Evolutionary conservation across 2,888 invertebrate genomes (phyloP).

Genomic region (Pterostichus niger): DNA sequence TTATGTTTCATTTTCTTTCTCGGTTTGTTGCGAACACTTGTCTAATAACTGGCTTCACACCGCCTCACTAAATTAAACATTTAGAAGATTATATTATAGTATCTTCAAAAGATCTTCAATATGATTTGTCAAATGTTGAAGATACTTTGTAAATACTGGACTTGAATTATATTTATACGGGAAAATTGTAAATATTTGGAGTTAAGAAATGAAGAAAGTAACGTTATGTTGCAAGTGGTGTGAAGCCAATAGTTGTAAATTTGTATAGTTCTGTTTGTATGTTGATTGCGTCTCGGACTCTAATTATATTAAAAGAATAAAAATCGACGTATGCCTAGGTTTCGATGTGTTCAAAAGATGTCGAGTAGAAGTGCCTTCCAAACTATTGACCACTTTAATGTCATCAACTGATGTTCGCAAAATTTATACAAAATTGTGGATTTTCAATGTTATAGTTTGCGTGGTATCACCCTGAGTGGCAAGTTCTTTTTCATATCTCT

Average conservation of each 20-base stretch:
- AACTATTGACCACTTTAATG: conserved; percentile 82
- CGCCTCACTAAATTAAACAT: conserved; percentile 32
- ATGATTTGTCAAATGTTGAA: too few relatives aligned
- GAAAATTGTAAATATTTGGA: conserved; percentile 50
- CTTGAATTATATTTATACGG: conserved; percentile 4
- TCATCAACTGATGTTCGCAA: conserved; percentile 76
- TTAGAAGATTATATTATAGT: conserved; percentile 43
- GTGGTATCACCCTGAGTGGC: conserved; percentile 86
- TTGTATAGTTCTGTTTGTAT: conserved; percentile 24
- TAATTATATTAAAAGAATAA: conserved; percentile 52
- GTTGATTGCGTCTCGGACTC: conserved; percentile 9
- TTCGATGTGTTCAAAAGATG: conserved; percentile 86
- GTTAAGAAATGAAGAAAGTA: conserved; percentile 4
- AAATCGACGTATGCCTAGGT: conserved; percentile 79
- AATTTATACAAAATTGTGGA: conserved; percentile 72
- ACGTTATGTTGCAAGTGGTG: conserved; percentile 33
- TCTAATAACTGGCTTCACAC: conserved; percentile 4
- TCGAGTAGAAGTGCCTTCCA: conserved; percentile 91
- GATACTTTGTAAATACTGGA: too few relatives aligned
- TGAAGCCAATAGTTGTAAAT: conserved; percentile 4
- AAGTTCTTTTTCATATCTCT: conserved; percentile 79
- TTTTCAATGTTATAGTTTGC: conserved; percentile 26
- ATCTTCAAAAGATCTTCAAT: too few relatives aligned
- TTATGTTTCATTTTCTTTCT: conserved; percentile 11
- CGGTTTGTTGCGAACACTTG: conserved; percentile 27